Base-by-base conservation (phyloP, 2,888 invertebrate species). In the Formica aserva region DNA sequence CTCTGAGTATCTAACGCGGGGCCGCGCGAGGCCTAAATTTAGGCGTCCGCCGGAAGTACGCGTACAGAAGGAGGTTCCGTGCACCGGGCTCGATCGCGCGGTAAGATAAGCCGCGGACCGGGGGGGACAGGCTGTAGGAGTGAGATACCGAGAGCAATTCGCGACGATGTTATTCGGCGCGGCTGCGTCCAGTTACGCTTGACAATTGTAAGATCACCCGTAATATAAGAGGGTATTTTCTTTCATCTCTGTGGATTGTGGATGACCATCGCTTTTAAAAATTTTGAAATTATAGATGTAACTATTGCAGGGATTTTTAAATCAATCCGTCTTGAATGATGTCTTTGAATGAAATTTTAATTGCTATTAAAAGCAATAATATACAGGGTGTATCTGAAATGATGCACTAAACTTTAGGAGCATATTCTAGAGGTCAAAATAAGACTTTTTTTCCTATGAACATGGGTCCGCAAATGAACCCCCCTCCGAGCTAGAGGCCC, bases 41-140 rank as follows among this genome's bases (percentile, higher is more conserved):
- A 90, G 92, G 91, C 89, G 90, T 91, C 89, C 91, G 88, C 88
- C 91, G 92, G 92, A 92, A 90, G 89, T 86, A 81, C 83, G 86
- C 82, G 85, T 82, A 86, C 82, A 67, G 74, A 52, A 83, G 82
- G 71, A 82, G 83, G 84, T 84, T 90, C 85, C 89, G 84, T 89
- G 84, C 80, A 85, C 71, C 86, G 83, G 86, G 83, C 82, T 83
- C 82, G 90, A 91, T 90, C 77, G 86, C 81, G 80, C 74, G 67
- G 66, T 55, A 74, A 80, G 91, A 91, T 86, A 88, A 85, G 69
- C 38, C 72, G 71, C 71, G 77, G 15, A 62, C 65, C 6, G 76
- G 66, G 52, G 57, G 63, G 35, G 35, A 35, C 48, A 29, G 65
- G 57, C 67, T 72, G 11, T 76, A 82, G 63, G 76, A 60, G 38